phyloP scores from a whole-genome alignment of 2,113 vertebrate species.

The Zosterops lateralis region DNA sequence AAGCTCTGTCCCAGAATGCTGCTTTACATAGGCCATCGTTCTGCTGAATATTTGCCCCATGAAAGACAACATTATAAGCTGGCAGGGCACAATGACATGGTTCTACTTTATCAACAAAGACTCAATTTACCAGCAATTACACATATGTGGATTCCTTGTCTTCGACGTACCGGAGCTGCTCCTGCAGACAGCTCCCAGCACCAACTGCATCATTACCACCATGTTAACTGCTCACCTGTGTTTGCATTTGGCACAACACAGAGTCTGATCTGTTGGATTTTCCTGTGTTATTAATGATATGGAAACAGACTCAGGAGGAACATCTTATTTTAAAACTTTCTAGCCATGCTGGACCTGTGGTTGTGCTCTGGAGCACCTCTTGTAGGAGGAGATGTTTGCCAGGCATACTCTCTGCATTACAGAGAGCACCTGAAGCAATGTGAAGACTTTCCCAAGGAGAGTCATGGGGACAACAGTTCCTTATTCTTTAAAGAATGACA shows the following conservation, averaged over 20 bases:
- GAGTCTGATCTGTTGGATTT: conserved; percentile 16
- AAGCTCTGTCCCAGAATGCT: neutral
- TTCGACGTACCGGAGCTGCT: neutral
- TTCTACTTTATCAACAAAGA: conserved; percentile 59
- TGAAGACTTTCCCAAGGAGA: neutral
- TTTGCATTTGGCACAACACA: neutral
- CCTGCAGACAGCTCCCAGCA: neutral
- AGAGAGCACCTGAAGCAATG: neutral
- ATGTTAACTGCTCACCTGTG: neutral
- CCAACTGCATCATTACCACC: neutral
- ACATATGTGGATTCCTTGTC: neutral
- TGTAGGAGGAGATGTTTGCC: neutral
- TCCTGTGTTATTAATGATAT: neutral
- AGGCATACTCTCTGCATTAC: neutral
- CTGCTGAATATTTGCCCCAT: neutral
- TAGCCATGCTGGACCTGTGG: neutral
- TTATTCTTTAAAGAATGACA: neutral
- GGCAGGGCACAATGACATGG: neutral
- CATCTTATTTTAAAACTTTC: neutral
- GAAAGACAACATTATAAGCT: conserved; percentile 60
- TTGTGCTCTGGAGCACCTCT: neutral
- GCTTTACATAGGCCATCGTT: neutral
- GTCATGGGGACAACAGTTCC: neutral
- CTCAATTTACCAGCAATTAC: conserved; percentile 49
- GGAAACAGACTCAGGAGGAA: neutral